phyloP scores from a whole-genome alignment of 1,140 invertebrate species.

The Drosophila mauritiana region DNA sequence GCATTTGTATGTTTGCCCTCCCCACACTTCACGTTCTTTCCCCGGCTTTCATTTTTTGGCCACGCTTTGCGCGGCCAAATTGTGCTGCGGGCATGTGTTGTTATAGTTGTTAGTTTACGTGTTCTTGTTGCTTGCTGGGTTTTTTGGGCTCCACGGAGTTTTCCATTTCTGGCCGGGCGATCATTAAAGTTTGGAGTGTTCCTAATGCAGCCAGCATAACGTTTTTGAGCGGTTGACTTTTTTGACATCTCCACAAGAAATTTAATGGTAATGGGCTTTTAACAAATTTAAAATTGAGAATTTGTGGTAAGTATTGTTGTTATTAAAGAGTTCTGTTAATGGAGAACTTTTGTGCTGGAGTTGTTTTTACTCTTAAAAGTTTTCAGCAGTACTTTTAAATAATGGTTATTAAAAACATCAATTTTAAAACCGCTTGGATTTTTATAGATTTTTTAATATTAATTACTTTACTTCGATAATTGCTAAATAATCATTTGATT shows the following conservation, averaged over 20 bases:
- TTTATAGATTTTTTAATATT: too few species aligned
- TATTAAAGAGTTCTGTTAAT: not conserved
- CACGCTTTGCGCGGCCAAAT: conserved; percentile 73
- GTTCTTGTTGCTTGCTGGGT: conserved; percentile 24
- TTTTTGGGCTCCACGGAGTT: conserved; percentile 16
- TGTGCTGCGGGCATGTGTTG: conserved; percentile 56
- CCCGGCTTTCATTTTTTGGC: conserved; percentile 32
- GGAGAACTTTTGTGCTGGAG: too few species aligned
- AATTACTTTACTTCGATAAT: too few species aligned
- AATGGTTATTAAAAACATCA: not conserved
- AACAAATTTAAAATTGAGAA: not conserved
- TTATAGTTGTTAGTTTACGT: conserved; percentile 50
- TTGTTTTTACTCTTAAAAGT: too few species aligned
- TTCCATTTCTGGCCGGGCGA: conserved; percentile 23
- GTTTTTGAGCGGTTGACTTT: conserved; percentile 26
- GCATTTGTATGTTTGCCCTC: conserved; percentile 26
- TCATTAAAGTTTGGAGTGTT: conserved; percentile 59
- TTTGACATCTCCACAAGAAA: conserved; percentile 44
- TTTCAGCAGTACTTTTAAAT: too few species aligned
- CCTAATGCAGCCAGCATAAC: conserved; percentile 31
- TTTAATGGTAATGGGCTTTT: conserved; percentile 32
- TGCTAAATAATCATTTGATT: too few species aligned
- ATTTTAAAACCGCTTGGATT: too few species aligned
- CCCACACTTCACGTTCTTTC: conserved; percentile 1
- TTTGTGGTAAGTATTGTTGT: not conserved